Percentiles rank a stretch among this genome's conserved stretches.
Evolutionary conservation across 2,797 vertebrate genomes (phyloP).

Genomic region (Sebastes minor): DNA sequence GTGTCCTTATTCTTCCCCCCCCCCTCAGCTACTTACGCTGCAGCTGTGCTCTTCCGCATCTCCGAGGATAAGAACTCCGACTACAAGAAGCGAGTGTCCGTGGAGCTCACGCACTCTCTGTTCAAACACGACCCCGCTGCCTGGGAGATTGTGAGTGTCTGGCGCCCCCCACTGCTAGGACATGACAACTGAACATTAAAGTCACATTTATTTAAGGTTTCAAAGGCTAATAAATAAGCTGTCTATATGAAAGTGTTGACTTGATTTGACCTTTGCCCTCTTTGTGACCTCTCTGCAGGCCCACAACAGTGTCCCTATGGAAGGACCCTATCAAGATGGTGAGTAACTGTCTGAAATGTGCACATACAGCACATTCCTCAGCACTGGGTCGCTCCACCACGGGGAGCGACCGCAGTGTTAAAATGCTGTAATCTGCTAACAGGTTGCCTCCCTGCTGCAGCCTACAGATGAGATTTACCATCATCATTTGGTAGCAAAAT

Average conservation of each 20-base stretch:
- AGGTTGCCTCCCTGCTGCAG: constrained; percentile 8
- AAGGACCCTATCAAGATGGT: constrained; percentile 73
- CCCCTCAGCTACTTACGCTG: constrained; percentile 91
- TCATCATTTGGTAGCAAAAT: neutral
- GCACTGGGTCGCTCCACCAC: constrained; percentile 27
- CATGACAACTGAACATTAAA: neutral
- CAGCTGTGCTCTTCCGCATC: constrained; percentile 96
- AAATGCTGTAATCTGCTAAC: constrained; percentile 10
- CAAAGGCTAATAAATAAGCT: neutral
- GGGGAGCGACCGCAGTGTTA: neutral
- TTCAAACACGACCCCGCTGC: constrained; percentile 92
- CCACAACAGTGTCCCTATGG: constrained; percentile 71
- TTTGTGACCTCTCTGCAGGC: constrained; percentile 70
- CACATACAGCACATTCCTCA: constrained; percentile 60
- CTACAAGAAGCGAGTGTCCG: constrained; percentile 93
- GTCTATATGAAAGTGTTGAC: neutral
- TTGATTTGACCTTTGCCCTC: constrained; percentile 37
- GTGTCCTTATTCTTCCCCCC: neutral
- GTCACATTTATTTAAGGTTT: neutral
- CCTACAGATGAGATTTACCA: neutral
- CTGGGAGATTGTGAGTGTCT: constrained; percentile 91
- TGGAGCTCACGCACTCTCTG: constrained; percentile 97
- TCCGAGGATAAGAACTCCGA: constrained; percentile 96
- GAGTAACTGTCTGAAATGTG: constrained; percentile 68
- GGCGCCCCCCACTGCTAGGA: constrained; percentile 26